Evolutionary conservation across 2,888 invertebrate species (phyloP).

Genomic region (Catocala sponsa): DNA sequence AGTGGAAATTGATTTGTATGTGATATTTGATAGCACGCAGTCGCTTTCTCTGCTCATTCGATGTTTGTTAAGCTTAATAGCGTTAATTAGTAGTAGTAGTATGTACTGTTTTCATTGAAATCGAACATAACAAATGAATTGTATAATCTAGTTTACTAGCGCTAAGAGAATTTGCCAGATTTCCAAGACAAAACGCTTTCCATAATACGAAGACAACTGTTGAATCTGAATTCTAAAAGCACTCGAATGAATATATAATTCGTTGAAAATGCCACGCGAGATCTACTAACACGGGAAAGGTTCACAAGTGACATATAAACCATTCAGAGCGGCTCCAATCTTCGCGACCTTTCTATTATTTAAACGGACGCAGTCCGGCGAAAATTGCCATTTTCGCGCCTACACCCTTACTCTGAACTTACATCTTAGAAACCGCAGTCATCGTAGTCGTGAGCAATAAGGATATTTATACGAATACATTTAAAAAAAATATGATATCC

Average conservation of each 20-base stretch:
- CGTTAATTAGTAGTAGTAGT: constrained; percentile 34
- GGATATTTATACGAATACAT: too few relatives aligned
- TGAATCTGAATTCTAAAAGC: constrained; percentile 66
- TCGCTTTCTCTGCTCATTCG: constrained; percentile 33
- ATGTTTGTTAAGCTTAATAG: constrained; percentile 39
- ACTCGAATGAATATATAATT: constrained; percentile 83
- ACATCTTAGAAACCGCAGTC: constrained; percentile 12
- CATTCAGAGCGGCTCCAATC: constrained; percentile 84
- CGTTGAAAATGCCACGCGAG: constrained; percentile 74
- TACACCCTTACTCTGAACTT: constrained; percentile 61
- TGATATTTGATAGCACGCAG: constrained; percentile 80
- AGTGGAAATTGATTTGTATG: constrained; percentile 84
- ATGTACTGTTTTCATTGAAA: constrained; percentile 21
- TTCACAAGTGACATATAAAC: constrained; percentile 86
- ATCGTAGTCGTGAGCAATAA: background rate
- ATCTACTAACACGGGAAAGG: constrained; percentile 77
- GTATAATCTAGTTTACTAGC: constrained; percentile 7
- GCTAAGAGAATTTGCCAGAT: constrained; percentile 14
- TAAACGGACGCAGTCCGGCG: constrained; percentile 78
- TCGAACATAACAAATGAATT: constrained; percentile 7
- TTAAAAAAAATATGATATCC: too few relatives aligned
- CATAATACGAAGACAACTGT: constrained; percentile 60
- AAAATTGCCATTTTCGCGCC: constrained; percentile 75
- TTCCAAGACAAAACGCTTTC: constrained; percentile 33
- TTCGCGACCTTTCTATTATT: constrained; percentile 86